Percentiles rank a stretch among this genome's conserved stretches.
Conservation (phyloP, 2,888 invertebrate species). For the Ctenicera cuprea region DNA sequence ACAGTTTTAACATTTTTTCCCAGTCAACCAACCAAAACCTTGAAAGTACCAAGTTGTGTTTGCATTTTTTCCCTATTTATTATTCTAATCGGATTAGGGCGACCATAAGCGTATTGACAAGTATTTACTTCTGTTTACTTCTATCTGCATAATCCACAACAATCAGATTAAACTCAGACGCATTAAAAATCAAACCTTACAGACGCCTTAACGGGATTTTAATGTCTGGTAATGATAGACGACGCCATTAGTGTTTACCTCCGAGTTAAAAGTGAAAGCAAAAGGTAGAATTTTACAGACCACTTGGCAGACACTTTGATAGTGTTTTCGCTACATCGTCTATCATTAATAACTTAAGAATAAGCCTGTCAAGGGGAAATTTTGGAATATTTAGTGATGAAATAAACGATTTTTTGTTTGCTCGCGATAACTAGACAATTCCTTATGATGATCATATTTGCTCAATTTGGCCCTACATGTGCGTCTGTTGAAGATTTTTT, state of each 20-base stretch:
- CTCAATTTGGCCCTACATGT: no score
- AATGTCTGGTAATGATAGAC: slow-evolving; percentile 15
- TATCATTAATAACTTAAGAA: slow-evolving; percentile 23
- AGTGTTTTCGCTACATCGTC: slow-evolving; percentile 10
- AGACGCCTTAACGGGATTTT: slow-evolving; percentile 29
- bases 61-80: not conserved
- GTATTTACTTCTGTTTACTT: not conserved
- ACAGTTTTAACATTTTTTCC: no score
- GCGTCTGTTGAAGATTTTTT: no score
- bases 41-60: no score
- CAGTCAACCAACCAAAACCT: no score
- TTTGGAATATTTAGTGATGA: not conserved
- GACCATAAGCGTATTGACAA: not conserved
- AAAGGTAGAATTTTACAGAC: slow-evolving; percentile 24
- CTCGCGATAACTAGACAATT: no score
- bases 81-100: slow-evolving; percentile 3
- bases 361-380: slow-evolving; percentile 2
- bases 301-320: slow-evolving; percentile 24
- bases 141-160: not conserved
- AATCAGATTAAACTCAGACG: slow-evolving; percentile 5
- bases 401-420: no score
- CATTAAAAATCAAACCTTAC: slow-evolving; percentile 1
- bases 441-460: no score
- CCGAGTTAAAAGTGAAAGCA: slow-evolving; percentile 25
- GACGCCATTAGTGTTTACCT: slow-evolving; percentile 17